These are phyloP conservation scores for Phyllostomus discolor DNA, from an alignment of 2,113 vertebrate species.

Conservation along the genomic window DNA sequence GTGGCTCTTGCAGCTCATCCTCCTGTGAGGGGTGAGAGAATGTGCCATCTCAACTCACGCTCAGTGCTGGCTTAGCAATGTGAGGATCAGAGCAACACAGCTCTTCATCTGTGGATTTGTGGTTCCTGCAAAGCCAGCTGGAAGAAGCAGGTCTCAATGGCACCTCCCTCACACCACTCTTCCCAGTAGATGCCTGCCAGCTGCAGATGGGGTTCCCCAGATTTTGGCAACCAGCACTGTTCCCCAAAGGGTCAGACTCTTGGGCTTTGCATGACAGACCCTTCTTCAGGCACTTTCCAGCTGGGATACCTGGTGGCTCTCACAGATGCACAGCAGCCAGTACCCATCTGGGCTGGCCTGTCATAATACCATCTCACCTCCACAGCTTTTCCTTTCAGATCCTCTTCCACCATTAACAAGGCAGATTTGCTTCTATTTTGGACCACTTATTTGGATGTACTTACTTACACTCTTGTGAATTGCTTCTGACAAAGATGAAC, in stretches of 20 bases:
- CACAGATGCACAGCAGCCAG: not conserved
- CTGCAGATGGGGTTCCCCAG: not conserved
- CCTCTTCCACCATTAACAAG: not conserved
- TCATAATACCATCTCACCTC: not conserved
- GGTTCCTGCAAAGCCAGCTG: not conserved
- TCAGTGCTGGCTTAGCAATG: not conserved
- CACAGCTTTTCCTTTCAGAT: not conserved
- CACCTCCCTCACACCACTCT: not conserved
- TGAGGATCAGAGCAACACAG: not conserved
- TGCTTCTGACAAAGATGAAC: not conserved
- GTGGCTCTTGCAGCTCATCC: not conserved
- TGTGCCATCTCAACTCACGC: not conserved
- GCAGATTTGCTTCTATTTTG: no score
- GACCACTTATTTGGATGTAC: not conserved
- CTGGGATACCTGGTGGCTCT: not conserved
- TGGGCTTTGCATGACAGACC: not conserved
- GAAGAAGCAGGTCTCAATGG: not conserved
- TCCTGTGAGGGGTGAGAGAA: not conserved
- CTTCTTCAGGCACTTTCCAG: not conserved
- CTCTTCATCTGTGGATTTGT: not conserved
- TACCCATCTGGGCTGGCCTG: not conserved
- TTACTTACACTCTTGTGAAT: not conserved
- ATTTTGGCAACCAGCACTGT: not conserved
- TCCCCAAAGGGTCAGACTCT: not conserved
- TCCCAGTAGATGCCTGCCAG: not conserved